Percentiles rank a stretch among this genome's conserved stretches.
phyloP scores from a whole-genome alignment of 92 coral and sea anemone genomes.

The Actinernus sp. region DNA sequence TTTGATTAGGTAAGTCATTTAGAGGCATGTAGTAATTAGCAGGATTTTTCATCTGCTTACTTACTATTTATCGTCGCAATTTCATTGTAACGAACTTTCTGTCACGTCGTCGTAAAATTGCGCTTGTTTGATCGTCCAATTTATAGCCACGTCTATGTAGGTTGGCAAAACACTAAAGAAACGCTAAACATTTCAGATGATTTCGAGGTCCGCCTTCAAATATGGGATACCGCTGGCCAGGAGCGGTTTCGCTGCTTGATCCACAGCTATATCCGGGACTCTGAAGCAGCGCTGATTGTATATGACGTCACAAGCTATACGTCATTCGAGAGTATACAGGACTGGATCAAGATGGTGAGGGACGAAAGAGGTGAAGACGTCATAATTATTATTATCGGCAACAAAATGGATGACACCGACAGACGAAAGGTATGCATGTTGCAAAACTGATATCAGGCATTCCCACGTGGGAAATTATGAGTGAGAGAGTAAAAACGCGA shows the following conservation, averaged over 20 bases:
- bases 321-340: conserved; percentile 73
- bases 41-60: no score
- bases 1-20: no score
- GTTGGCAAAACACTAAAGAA: neutral
- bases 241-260: conserved; percentile 96
- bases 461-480: no score
- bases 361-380: conserved; percentile 63
- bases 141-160: neutral
- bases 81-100: no score
- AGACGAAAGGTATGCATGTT: conserved; percentile 37
- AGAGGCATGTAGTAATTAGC: no score
- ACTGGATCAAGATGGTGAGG: conserved; percentile 83
- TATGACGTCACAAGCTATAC: conserved; percentile 88
- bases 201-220: conserved; percentile 74
- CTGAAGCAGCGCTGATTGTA: conserved; percentile 81
- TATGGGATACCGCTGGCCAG: conserved; percentile 99
- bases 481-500: no score
- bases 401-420: conserved; percentile 80
- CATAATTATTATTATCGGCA: conserved; percentile 81
- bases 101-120: no score
- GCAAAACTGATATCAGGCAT: no score
- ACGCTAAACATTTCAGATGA: conserved; percentile 51
- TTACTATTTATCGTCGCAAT: neutral
- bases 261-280: conserved; percentile 96
- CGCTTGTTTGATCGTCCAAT: no score